Percentiles rank a stretch among this genome's conserved stretches.
These are phyloP conservation scores for Cybosia mesomella DNA, from an alignment of 2,888 invertebrate species.

Conservation along the genomic window DNA sequence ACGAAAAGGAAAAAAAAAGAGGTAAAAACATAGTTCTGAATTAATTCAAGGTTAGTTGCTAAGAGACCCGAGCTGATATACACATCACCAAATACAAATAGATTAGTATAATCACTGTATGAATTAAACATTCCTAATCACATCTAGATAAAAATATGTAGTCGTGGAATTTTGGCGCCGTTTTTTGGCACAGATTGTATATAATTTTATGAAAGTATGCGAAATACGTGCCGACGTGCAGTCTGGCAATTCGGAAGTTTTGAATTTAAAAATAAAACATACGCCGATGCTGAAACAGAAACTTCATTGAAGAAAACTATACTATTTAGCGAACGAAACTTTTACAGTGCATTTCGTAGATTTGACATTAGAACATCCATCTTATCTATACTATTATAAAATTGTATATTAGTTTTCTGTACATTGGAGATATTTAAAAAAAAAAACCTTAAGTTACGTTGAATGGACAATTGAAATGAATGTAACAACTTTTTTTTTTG, in stretches of 20 bases:
- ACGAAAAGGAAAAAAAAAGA: too few species aligned
- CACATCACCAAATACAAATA: neutral
- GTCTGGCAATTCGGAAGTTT: constrained; percentile 33
- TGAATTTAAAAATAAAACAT: constrained; percentile 23
- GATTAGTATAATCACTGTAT: constrained; percentile 4
- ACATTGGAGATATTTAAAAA: too few species aligned
- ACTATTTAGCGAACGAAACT: neutral
- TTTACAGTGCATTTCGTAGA: neutral
- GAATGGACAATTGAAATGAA: too few species aligned
- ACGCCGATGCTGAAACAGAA: constrained; percentile 2
- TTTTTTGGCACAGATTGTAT: constrained; percentile 34
- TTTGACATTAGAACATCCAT: neutral
- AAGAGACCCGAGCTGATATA: neutral
- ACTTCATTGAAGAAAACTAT: constrained; percentile 21
- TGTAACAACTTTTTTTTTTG: too few species aligned
- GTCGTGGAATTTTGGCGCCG: constrained; percentile 28
- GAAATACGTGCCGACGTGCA: constrained; percentile 30
- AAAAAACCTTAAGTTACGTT: too few species aligned
- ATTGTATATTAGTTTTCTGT: too few species aligned
- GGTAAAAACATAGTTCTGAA: neutral
- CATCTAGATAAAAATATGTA: constrained; percentile 20
- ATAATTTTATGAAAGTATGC: constrained; percentile 25
- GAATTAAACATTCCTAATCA: constrained; percentile 14
- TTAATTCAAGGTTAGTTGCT: neutral
- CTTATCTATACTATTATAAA: too few species aligned